Percentiles rank a stretch among this genome's conserved stretches.
Conservation (phyloP, 92 coral and sea anemone genomes). For the Zoanthus sansibaricus region DNA sequence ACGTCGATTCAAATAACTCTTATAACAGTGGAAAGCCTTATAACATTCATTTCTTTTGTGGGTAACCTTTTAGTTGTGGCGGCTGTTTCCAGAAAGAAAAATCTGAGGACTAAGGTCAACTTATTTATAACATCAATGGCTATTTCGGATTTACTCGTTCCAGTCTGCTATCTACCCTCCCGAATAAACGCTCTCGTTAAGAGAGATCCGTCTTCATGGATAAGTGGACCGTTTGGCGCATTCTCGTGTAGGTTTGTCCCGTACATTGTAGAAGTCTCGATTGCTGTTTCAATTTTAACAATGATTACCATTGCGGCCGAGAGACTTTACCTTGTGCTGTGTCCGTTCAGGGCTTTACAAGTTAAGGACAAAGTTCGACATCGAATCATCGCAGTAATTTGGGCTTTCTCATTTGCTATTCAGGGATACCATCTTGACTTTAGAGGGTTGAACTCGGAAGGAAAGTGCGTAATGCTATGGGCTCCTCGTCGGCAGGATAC, state of each 20-base stretch:
- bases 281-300: conserved; percentile 67
- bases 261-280: conserved; percentile 72
- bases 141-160: conserved; percentile 70
- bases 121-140: conserved; percentile 75
- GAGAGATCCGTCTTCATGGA: conserved; percentile 47
- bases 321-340: conserved; percentile 66
- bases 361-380: conserved; percentile 55
- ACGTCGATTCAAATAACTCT: neutral
- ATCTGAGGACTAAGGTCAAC: conserved; percentile 76
- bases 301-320: conserved; percentile 71
- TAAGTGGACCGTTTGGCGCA: conserved; percentile 59
- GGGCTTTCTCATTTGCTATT: conserved; percentile 66
- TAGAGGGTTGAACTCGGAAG: neutral
- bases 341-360: conserved; percentile 62
- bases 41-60: conserved; percentile 58
- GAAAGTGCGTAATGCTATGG: conserved; percentile 10
- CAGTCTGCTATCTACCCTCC: conserved; percentile 76
- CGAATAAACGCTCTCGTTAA: conserved; percentile 51
- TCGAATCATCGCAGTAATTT: conserved; percentile 50
- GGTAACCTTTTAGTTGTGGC: conserved; percentile 74
- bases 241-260: conserved; percentile 71
- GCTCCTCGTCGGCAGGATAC: conserved; percentile 29
- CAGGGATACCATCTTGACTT: conserved; percentile 1
- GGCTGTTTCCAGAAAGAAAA: conserved; percentile 61
- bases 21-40: neutral